These are phyloP conservation scores for Mustelus asterias DNA, from an alignment of 2,113 vertebrate genomes.

Conservation along the genomic window DNA sequence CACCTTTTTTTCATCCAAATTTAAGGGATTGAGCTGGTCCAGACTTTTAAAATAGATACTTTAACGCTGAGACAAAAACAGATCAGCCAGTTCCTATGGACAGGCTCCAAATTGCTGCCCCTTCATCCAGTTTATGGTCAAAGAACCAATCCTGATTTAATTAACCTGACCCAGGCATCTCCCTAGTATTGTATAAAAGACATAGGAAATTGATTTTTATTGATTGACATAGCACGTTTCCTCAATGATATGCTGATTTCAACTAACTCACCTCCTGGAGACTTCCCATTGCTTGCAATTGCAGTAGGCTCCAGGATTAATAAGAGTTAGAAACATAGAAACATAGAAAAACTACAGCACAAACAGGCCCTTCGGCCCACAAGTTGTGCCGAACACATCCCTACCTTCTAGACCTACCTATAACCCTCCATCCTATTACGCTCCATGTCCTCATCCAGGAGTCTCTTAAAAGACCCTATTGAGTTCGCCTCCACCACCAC, in stretches of 20 bases:
- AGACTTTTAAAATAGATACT: background rate
- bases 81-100: background rate
- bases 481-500: no score
- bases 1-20: background rate
- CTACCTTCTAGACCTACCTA: no score
- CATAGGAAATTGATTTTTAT: background rate
- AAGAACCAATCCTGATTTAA: background rate
- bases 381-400: no score
- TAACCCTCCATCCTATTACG: no score
- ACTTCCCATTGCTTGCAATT: background rate
- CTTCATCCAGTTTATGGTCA: background rate
- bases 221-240: background rate
- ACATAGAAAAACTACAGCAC: no score
- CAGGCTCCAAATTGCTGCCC: background rate
- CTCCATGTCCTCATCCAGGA: no score
- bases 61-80: background rate
- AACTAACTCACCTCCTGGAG: background rate
- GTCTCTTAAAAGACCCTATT: no score
- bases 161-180: background rate
- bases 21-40: background rate
- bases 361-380: no score
- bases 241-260: background rate
- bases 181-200: background rate
- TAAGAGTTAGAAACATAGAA: no score
- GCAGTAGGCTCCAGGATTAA: background rate